Evolutionary conservation across 2,888 invertebrate species (phyloP), one percentile per base, ranked within the genome.

Genomic region (Acronicta leporina): DNA sequence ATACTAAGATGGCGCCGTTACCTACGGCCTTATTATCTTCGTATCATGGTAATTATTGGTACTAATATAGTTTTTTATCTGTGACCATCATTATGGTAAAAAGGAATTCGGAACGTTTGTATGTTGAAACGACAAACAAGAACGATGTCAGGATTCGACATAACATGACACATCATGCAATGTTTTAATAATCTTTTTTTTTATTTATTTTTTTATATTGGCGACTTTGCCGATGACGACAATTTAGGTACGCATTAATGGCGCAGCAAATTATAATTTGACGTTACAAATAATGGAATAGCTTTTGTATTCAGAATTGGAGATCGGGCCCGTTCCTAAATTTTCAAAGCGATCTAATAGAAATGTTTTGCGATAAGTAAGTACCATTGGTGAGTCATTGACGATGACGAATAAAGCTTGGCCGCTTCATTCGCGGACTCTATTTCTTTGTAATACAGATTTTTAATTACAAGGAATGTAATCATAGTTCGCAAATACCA

Each of bases 351-450:
- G 48, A 60, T 64, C 47, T 40, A 61, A 63, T 63, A 73, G 60
- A 76, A 69, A 76, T 73, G 62, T 44, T 41, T 45, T 7, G 27
- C 40, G 33, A 56, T 54, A 33, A 46, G 33, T 54, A 33, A 46
- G 33, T 51, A 51, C 45, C 35, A 40, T 13, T 35, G 38, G 41
- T 74, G 73, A 74, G 49, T 74, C 72, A 76, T 41, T 33, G 40
- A 10, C 10, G 42, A 62, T 76, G 73, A 74, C 69, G 45, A 76
- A 73, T 48, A 59, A 46, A 59, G 42, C 52, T 50, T 48, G 38
- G 54, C 52, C 49, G 73, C 61, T 63, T 63, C 48, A 38, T 47
- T 60, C 10, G 47, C 8, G 45, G 47, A 45, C 41, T 68, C 56
- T 62, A 51, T 46, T 70, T 74, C 57, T 55, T 52, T 55, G 44